Base-by-base conservation (phyloP, 2,888 invertebrate genomes). In the Drosophila fulvimacula region DNA sequence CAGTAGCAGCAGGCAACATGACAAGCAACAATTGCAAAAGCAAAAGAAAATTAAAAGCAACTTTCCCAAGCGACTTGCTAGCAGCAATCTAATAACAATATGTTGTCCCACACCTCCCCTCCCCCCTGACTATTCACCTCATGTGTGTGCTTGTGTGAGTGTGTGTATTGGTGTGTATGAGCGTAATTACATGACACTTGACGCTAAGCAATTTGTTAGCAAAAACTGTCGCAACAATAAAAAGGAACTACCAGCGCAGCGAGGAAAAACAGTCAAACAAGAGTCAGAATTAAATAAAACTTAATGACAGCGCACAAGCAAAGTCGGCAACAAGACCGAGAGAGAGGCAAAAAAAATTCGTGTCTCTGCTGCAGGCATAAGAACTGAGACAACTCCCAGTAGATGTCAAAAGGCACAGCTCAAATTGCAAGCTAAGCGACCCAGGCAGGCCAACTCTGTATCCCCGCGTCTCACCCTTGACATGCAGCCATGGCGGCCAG, bases 111-210 rank as follows among this genome's bases (percentile, higher is more conserved):
- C 49, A 9, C 48, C 51, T 52, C 15, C 24, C 3, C 34, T 3
- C n/a, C n/a, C n/a, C 34, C 3, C 48, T 24, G 10, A 21, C n/a
- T n/a, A 13, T 56, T 57, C 39, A 24, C 52, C 48, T 71, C 67
- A 53, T 71, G 63, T 60, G 63, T 46, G 62, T 39, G 36, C 24
- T 6, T 27, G 13, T 62, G 27, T 27, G 30, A 44, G 83, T 85
- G 17, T 39, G 30, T 17, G 41, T 64, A 52, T 57, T 38, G 60
- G 64, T 67, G 59, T 74, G 69, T 69, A 38, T 67, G 66, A 69
- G 64, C 91, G 91, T 91, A 91, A 91, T 91, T 91, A 91, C 91
- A 91, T 81, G 90, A 90, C 91, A 91, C 91, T 91, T 91, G 91
- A 90, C 91, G 91, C 91, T 88, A 86, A 91, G 91, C 91, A 91